Base-by-base conservation (phyloP, 2,797 vertebrate species). In the Emydoidea blandingii region DNA sequence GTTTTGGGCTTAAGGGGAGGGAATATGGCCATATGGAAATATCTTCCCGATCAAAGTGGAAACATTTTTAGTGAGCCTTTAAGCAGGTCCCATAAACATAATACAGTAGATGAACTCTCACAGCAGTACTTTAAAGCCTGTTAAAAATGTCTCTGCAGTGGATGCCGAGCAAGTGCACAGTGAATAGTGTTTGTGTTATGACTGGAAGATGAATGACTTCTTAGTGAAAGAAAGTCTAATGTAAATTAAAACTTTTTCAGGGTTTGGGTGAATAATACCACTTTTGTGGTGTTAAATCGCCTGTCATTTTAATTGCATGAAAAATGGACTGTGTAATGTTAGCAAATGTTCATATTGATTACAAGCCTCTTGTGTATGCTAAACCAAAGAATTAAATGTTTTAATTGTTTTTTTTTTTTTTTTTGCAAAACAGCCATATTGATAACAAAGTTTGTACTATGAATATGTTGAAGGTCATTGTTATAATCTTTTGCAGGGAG, bases 161-260 rank as follows among this genome's bases (percentile, higher is more conserved):
- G 56, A 50, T 93, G 81, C 79, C 62, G 89, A 94, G 54, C 76
- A 86, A 94, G 49, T 91, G 56, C 91, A 94, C 84, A 89, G 76
- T 52, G 88, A 97, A 94, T 83, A 92, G 37, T 3, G 2, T 81
- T 96, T 94, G 54, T 57, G 15, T 91, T 97, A 81, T 90, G 85
- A 91, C 81, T 95, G 76, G 78, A 92, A 96, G 79, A 94, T 76
- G 94, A 94, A 88, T 78, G 79, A 86, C 85, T 95, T 85, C 88
- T 85, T 79, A 88, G 82, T 79, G 92, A 95, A 96, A 96, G 91
- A 89, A 96, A 98, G 94, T 93, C 92, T 96, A 81, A 95, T 88
- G 94, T 96, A 97, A 98, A 97, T 97, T 98, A 97, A 97, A 96
- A 88, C 86, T 94, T 81, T 92, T 94, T 86, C 68, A 89, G 74